These are phyloP conservation scores for Conchocele bisecta DNA, from an alignment of 2,888 invertebrate genomes.

Conservation along the genomic window DNA sequence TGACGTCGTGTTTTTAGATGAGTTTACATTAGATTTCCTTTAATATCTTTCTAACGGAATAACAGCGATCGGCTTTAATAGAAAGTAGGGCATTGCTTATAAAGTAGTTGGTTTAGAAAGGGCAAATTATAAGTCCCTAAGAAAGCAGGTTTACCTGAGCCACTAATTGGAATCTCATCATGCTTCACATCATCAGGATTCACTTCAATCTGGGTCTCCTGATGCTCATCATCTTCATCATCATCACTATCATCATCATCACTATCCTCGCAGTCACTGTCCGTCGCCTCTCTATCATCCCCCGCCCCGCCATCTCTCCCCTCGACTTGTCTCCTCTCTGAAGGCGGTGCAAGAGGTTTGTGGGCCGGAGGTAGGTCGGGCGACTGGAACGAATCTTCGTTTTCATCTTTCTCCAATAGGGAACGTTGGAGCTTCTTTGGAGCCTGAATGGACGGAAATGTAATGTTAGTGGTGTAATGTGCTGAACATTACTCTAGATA, in stretches of 20 bases:
- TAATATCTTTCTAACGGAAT: no score
- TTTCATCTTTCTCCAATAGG: no score
- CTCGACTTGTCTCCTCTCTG: conserved; percentile 6
- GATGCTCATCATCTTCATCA: conserved; percentile 54
- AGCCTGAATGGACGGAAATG: conserved; percentile 22
- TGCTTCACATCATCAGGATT: background rate
- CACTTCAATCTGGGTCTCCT: conserved; percentile 63
- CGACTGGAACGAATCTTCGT: conserved; percentile 55
- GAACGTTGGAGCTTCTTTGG: conserved; percentile 51
- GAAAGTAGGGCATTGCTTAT: no score
- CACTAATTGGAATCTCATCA: conserved; percentile 70
- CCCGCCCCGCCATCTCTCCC: conserved; percentile 19
- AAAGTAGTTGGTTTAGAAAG: no score
- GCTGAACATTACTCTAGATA: no score
- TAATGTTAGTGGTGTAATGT: no score
- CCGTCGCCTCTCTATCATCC: conserved; percentile 24
- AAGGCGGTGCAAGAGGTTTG: conserved; percentile 8
- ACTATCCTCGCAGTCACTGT: conserved; percentile 34
- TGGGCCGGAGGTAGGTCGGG: conserved; percentile 29
- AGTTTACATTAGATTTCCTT: no score
- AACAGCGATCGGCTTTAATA: no score
- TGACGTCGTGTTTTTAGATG: no score
- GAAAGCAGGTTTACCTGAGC: no score
- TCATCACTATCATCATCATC: conserved; percentile 39
- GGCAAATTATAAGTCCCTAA: no score